Base-by-base conservation (phyloP, 2,888 invertebrate genomes). In the Melieria crassipennis region DNA sequence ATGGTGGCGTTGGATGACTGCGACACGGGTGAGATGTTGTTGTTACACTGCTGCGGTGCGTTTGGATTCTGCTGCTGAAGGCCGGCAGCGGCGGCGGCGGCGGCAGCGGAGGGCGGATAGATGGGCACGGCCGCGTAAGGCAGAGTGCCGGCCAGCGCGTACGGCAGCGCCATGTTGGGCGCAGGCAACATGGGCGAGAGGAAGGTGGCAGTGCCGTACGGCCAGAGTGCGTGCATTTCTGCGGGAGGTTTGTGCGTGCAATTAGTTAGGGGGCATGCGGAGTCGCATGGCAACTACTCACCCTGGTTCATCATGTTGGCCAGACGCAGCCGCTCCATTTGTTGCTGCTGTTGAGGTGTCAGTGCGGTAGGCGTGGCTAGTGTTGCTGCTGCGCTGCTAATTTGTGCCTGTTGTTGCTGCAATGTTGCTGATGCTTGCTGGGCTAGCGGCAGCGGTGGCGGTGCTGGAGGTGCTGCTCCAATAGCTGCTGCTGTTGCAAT, bases 221-320 rank as follows among this genome's bases (percentile, higher is more conserved):
- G 80, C 80, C 81, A 82, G 46, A 80, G 76, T 11, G 82, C 77
- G 71, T 80, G 82, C 75, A 80, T 78, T 73, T 82, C 82, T 81
- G 50, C 4, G 60, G 65, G 58, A 7, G n/a, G n/a, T 68, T 65
- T 4, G 47, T 11, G 2, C 10, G 13, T 10, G 3, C 2, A 45
- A 16, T n/a, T 16, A 63, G 7, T 4, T 42, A 7, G 30, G 30
- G 30, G 3, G 30, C 30, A 30, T 4, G 43, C 7, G 5, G 11
- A 46, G 16, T n/a, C 6, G 11, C 11, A 67, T 13, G 16, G 5
- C 9, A 10, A 47, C 5, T 48, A 13, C 10, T 66, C 65, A 81
- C 81, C 82, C 78, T 80, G 80, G 74, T 75, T 79, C 72, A 79
- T 79, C 56, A 81, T 77, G 62, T 78, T 80, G 30, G 78, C 73